A percentile compares a stretch with the other conserved stretches of the same genome.
These are phyloP conservation scores for Gadus macrocephalus DNA, from an alignment of 2,113 vertebrate genomes.

Conservation along the genomic window DNA sequence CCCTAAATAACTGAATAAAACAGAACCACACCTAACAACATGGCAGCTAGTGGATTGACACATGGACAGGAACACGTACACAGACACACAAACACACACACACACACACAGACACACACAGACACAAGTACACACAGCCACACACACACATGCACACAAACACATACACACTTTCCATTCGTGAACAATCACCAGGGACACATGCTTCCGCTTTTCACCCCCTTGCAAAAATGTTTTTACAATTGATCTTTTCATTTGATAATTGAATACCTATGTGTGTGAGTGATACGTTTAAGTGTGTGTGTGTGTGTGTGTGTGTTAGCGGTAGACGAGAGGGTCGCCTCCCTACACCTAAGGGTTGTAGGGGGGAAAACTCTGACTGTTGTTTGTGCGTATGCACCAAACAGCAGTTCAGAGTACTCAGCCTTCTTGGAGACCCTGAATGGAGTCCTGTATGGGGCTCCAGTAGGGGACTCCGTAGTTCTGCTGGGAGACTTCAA, in stretches of 20 bases:
- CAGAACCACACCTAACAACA: constrained; percentile 2
- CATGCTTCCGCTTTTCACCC: constrained; percentile 65
- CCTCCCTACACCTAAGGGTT: no score
- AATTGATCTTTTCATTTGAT: background rate
- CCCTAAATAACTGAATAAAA: background rate
- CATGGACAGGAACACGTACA: background rate
- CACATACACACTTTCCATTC: constrained; percentile 61
- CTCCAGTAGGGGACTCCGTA: no score
- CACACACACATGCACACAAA: constrained; percentile 16
- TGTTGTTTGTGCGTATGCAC: no score
- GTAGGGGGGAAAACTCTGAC: no score
- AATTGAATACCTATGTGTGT: no score
- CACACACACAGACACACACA: constrained; percentile 8
- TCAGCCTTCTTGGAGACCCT: no score
- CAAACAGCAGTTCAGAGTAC: no score
- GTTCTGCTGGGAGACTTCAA: no score
- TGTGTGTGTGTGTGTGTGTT: no score
- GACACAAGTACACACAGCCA: constrained; percentile 15
- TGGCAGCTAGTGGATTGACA: background rate
- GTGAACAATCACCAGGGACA: constrained; percentile 53
- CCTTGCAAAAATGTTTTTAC: constrained; percentile 17
- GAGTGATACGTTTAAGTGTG: no score
- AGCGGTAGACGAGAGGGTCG: no score
- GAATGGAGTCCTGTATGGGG: no score
- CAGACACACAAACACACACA: constrained; percentile 33